Evolutionary conservation across 2,797 vertebrate species (phyloP).

Genomic region (Liasis olivaceus): DNA sequence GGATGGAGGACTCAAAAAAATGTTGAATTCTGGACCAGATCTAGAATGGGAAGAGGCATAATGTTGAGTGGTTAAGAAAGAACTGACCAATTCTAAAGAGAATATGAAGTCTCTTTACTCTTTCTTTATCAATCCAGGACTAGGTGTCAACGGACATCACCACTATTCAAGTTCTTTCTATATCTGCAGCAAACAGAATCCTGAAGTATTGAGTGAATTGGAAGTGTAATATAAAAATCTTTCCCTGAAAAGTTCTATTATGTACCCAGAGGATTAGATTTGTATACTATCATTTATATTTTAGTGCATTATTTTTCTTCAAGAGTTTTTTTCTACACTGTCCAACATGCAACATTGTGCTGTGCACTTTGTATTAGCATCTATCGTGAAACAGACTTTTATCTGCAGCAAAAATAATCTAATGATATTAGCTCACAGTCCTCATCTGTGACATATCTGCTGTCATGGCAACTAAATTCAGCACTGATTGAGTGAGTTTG

Average conservation of each 20-base stretch:
- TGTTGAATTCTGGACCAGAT: neutral
- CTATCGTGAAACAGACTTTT: neutral
- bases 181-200: neutral
- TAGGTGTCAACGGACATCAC: neutral
- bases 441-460: neutral
- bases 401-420: neutral
- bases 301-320: neutral
- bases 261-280: neutral
- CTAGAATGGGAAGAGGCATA: neutral
- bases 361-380: neutral
- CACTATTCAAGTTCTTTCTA: neutral
- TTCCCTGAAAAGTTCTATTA: neutral
- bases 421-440: neutral
- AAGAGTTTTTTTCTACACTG: neutral
- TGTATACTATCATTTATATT: neutral
- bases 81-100: neutral
- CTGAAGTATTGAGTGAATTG: neutral
- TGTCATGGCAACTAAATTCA: conserved; percentile 33
- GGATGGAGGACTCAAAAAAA: neutral
- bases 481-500: conserved; percentile 2
- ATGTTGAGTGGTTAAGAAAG: neutral
- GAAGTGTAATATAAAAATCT: neutral
- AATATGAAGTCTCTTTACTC: neutral
- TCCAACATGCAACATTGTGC: neutral
- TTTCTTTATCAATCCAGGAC: neutral